Base-by-base conservation (phyloP, 2,797 vertebrate species). In the Hyperoplus immaculatus region DNA sequence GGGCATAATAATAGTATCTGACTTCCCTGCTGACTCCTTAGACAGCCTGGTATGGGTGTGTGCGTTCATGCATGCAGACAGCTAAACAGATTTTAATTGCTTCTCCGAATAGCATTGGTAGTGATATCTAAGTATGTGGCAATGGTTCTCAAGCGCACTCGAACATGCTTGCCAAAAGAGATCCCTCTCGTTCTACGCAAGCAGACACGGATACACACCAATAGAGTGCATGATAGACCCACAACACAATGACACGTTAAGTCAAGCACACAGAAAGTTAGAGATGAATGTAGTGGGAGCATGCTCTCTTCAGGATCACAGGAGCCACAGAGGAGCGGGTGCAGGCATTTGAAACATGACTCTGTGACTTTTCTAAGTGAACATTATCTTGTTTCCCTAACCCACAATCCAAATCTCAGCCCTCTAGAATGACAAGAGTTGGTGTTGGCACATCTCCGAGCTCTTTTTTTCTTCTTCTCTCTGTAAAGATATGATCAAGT, bases 41-140 rank as follows among this genome's bases (percentile, higher is more conserved):
- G 78, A 90, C 87, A 72, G 81, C 79, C 77, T 88, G 81, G 82
- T 87, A 85, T 85, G 90, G 80, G 79, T 80, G 87, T 66, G 85
- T 67, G 83, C 76, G 16, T 87, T 87, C 80, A 86, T 88, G 84
- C 87, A 88, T 88, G 88, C 87, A 72, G 86, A 78, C 80, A 87
- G 91, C 88, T 93, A 91, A 94, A 93, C 89, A 87, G 77, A 91
- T 92, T 94, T 93, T 93, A 94, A 94, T 94, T 93, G 91, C 91
- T 80, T 85, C 92, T 93, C 84, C 42, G 80, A 93, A 92, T 94
- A 94, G 90, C 89, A 87, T 91, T 81, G 82, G 85, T 88, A 83
- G 88, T 88, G 87, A 93, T 91, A 93, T 92, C 88, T 78, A 87
- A 91, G 88, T 78, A 86, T 90, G 88, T 89, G 87, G 75, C 87